A percentile compares a stretch with the other conserved stretches of the same genome.
phyloP scores from a whole-genome alignment of 35 echinoderm and acorn worm species.

The Eucidaris tribuloides region DNA sequence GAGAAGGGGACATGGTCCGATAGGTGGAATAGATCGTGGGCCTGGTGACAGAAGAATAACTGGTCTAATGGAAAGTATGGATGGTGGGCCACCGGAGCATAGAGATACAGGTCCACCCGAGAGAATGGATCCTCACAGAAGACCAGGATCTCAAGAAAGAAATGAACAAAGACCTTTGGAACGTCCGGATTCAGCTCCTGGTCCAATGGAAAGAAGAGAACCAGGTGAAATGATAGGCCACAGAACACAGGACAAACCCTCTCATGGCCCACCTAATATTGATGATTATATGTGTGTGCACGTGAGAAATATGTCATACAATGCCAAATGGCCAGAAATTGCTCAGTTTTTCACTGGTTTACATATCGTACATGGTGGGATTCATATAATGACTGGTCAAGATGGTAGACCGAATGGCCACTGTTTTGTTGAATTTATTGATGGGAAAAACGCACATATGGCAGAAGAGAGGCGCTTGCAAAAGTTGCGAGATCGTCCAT shows the following conservation, averaged over 20 bases:
- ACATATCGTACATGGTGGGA: conserved; percentile 47
- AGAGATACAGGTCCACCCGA: neutral
- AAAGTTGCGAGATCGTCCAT: conserved; percentile 11
- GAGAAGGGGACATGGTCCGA: no score
- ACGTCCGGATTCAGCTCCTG: neutral
- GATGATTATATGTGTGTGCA: conserved; percentile 33
- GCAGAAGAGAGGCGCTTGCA: conserved; percentile 36
- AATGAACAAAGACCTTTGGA: neutral
- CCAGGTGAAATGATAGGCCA: neutral
- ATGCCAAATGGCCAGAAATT: conserved; percentile 48
- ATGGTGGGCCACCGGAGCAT: no score
- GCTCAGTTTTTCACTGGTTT: conserved; percentile 62
- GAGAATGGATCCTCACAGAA: neutral
- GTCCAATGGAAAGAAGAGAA: neutral
- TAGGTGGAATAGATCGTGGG: no score
- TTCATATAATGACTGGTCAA: conserved; percentile 57
- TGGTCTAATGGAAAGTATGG: no score
- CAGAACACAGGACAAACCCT: neutral
- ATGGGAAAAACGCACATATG: conserved; percentile 26
- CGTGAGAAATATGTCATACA: conserved; percentile 80
- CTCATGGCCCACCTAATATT: neutral
- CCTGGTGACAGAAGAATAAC: no score
- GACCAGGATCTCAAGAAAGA: neutral
- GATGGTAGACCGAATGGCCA: conserved; percentile 72
- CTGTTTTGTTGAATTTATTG: conserved; percentile 67